A percentile compares a stretch with the other conserved stretches of the same genome.
phyloP scores from a whole-genome alignment of 2,888 invertebrate species.

The Cantharis rufa region DNA sequence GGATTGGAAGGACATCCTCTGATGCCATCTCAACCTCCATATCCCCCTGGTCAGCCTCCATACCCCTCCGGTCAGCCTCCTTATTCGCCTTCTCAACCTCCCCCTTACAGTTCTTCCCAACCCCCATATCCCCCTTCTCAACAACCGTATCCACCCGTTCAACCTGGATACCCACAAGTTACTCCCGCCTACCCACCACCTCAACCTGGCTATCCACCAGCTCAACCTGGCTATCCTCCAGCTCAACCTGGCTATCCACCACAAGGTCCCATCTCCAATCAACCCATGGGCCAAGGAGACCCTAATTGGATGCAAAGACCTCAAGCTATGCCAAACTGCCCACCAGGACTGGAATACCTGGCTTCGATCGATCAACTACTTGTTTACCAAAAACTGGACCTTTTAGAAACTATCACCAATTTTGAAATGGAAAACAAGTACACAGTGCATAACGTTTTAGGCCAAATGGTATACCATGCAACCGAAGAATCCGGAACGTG shows the following conservation, averaged over 20 bases:
- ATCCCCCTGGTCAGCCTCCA: background rate
- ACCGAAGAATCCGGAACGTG: conserved; percentile 85
- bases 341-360: conserved; percentile 80
- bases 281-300: background rate
- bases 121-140: background rate
- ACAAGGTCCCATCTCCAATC: background rate
- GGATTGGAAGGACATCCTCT: background rate
- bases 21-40: background rate
- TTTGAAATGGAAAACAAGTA: conserved; percentile 91
- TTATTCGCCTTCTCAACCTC: background rate
- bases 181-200: background rate
- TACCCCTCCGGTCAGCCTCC: background rate
- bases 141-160: background rate
- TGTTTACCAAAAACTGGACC: conserved; percentile 74
- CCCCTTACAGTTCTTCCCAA: background rate
- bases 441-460: conserved; percentile 75
- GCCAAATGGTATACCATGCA: conserved; percentile 80
- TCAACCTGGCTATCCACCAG: background rate
- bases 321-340: conserved; percentile 64
- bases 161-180: background rate
- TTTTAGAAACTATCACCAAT: conserved; percentile 70
- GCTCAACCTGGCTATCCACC: background rate
- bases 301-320: background rate
- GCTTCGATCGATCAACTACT: conserved; percentile 75
- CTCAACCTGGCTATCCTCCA: background rate